Conservation (phyloP, 2,797 vertebrate genomes). For the Pogonophryne albipinna region DNA sequence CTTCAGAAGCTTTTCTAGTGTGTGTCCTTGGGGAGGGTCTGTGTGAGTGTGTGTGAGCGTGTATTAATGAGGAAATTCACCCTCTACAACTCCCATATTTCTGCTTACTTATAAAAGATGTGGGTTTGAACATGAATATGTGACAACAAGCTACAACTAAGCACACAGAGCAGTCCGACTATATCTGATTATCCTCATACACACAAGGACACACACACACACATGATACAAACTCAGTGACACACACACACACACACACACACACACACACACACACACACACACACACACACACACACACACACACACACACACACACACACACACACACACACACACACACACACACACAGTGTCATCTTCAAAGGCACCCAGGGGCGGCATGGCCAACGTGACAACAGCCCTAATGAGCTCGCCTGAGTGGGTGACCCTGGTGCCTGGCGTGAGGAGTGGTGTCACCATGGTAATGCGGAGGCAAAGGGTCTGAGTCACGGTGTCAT, state of each 20-base stretch:
- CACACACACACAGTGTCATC: conserved; percentile 70
- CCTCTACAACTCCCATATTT: conserved; percentile 9
- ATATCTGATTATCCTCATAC: conserved; percentile 57
- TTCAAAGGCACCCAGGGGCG: conserved; percentile 74
- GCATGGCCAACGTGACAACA: conserved; percentile 73
- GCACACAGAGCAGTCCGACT: conserved; percentile 41
- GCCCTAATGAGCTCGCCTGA: conserved; percentile 77
- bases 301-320: conserved; percentile 42
- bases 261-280: conserved; percentile 46
- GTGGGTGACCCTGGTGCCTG: conserved; percentile 77
- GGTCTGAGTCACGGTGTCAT: conserved; percentile 71
- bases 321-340: too few species aligned
- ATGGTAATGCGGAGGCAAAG: conserved; percentile 69
- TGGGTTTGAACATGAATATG: conserved; percentile 45
- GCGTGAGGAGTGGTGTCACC: conserved; percentile 72
- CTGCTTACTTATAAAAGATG: conserved; percentile 45
- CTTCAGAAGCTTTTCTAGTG: conserved; percentile 41
- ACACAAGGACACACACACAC: conserved; percentile 11
- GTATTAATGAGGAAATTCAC: conserved; percentile 21
- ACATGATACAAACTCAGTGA: conserved; percentile 41
- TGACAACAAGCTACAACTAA: conserved; percentile 50
- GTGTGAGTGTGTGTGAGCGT: not conserved
- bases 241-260: conserved; percentile 34
- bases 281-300: conserved; percentile 50
- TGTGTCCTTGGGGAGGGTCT: not conserved